Evolutionary conservation across 2,797 vertebrate genomes (phyloP).

Genomic region (Merluccius polli): DNA sequence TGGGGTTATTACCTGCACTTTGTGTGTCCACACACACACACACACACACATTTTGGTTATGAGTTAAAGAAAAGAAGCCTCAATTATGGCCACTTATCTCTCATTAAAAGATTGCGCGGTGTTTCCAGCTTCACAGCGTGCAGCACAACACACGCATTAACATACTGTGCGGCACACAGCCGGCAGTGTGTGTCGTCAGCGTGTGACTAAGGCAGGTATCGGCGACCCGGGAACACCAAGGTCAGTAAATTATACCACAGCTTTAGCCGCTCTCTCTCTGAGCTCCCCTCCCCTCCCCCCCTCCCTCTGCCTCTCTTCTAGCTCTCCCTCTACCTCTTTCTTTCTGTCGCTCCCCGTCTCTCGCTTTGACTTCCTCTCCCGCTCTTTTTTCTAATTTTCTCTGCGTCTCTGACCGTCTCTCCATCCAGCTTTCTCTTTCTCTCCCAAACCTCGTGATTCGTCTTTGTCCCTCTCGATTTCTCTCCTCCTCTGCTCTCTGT

Average conservation of each 20-base stretch:
- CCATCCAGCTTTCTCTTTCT: too few relatives aligned
- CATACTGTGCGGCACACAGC: not conserved
- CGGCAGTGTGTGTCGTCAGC: conserved; percentile 35
- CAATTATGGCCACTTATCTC: conserved; percentile 50
- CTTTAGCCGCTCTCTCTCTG: conserved; percentile 8
- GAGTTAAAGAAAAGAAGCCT: conserved; percentile 45
- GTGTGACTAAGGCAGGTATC: conserved; percentile 53
- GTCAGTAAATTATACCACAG: conserved; percentile 34
- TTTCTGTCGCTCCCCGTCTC: not conserved
- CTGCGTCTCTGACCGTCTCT: too few relatives aligned
- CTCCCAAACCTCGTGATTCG: too few relatives aligned
- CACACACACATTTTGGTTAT: conserved; percentile 42
- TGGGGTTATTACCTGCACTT: not conserved
- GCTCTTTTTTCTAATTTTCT: too few relatives aligned
- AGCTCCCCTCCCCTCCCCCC: not conserved
- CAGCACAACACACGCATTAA: conserved; percentile 2
- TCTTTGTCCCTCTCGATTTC: too few relatives aligned
- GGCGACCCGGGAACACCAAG: conserved; percentile 44
- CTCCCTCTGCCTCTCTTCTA: not conserved
- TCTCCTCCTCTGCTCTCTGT: not conserved
- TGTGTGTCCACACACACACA: conserved; percentile 37
- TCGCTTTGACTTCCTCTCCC: too few relatives aligned
- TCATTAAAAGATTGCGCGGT: conserved; percentile 57
- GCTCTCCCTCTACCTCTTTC: not conserved
- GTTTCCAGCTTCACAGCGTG: conserved; percentile 19